Evolutionary conservation across 2,888 invertebrate species (phyloP), one percentile per base, ranked within the genome.

Genomic region (Hypselothyrea guttata): DNA sequence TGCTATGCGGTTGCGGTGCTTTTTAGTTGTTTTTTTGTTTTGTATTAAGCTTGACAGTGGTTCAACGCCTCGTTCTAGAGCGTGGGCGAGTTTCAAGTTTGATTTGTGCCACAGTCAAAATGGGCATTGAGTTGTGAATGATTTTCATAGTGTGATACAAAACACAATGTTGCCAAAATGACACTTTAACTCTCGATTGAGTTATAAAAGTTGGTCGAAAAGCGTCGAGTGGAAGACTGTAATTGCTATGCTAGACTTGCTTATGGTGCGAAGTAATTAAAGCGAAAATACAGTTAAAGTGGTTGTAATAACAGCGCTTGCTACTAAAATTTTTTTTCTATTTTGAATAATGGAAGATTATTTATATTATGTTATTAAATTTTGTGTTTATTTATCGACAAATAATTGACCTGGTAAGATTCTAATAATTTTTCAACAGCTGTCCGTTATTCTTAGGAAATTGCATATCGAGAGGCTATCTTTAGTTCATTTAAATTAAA

Each of bases 31-130:
- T 35, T 60, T 38, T 22, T 46, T 33, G 16, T 41, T 48, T 31
- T 40, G 40, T 33, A 13, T 11, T 30, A 2, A 28, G 28, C 28
- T 28, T 28, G 28, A 28, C 28, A 38, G 35, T 65, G 70, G 83
- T 83, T 79, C 74, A 85, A 81, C 81, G 83, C 81, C 84, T 76
- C 71, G 76, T 83, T 81, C 85, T 85, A 57, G 37, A 60, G 41
- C 73, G 85, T 81, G 83, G 81, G 81, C 71, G 79, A 49, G 16
- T 27, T 44, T 83, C 79, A 84, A 83, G 83, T 81, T 78, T 79
- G 84, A 84, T 75, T 72, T 75, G 62, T 69, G 62, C 69, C 75
- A 72, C 60, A 81, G 63, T 60, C 35, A 66, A 74, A 75, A 67
- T 76, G 79, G 72, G 49, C 79, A 76, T 83, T 78, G 77, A 74